phyloP scores from a whole-genome alignment of 2,888 invertebrate genomes.

The Torymus texanus region DNA sequence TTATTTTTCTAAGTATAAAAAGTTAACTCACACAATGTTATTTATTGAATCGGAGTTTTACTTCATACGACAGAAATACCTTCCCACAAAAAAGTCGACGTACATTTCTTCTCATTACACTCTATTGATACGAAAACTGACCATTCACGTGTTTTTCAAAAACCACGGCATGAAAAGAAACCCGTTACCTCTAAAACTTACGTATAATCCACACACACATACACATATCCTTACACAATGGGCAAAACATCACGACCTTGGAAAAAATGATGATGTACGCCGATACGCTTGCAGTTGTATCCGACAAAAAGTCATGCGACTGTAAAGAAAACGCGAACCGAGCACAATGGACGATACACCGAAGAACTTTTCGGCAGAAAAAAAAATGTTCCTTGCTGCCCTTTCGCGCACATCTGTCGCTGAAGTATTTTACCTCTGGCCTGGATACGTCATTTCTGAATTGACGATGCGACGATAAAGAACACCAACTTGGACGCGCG shows the following conservation, averaged over 20 bases:
- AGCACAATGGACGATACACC: slow-evolving; percentile 5
- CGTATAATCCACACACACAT: too few relatives aligned
- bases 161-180: not conserved
- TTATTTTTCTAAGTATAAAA: too few relatives aligned
- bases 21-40: too few relatives aligned
- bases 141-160: too few relatives aligned
- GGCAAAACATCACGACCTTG: not conserved
- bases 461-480: slow-evolving; percentile 42
- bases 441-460: slow-evolving; percentile 46
- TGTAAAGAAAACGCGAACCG: slow-evolving; percentile 4
- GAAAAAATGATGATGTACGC: slow-evolving; percentile 41
- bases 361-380: slow-evolving; percentile 23
- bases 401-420: not conserved
- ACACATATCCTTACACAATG: too few relatives aligned
- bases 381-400: slow-evolving; percentile 2
- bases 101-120: too few relatives aligned
- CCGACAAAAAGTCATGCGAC: slow-evolving; percentile 14
- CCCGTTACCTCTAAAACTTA: too few relatives aligned
- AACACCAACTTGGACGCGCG: not conserved
- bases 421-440: slow-evolving; percentile 18
- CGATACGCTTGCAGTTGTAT: not conserved
- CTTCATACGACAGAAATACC: too few relatives aligned
- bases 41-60: too few relatives aligned
- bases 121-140: too few relatives aligned
- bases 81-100: too few relatives aligned